A percentile compares a stretch with the other conserved stretches of the same genome.
Evolutionary conservation across 2,797 vertebrate species (phyloP).

Genomic region (Spea hammondii): DNA sequence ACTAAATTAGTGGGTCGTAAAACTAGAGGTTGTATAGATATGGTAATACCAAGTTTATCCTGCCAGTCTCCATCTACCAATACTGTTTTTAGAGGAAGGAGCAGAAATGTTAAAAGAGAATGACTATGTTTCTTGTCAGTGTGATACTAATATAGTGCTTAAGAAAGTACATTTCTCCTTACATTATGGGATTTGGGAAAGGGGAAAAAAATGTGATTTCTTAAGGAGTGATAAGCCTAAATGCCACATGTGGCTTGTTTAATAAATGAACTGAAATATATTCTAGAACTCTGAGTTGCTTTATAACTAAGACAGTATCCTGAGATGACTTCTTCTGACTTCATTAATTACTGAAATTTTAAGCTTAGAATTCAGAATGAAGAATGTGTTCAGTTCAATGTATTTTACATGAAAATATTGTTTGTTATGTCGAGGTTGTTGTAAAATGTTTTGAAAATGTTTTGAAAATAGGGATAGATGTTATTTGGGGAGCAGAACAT

Average conservation of each 20-base stretch:
- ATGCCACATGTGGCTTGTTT: not conserved
- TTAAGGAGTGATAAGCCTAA: not conserved
- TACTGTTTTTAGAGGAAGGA: not conserved
- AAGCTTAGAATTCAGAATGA: too few relatives aligned
- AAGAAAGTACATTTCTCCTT: not conserved
- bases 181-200: not conserved
- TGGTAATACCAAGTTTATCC: too few relatives aligned
- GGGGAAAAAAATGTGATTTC: not conserved
- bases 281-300: not conserved
- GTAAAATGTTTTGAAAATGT: too few relatives aligned
- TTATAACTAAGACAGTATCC: not conserved
- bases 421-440: too few relatives aligned
- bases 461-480: too few relatives aligned
- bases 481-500: too few relatives aligned
- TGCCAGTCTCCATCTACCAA: not conserved
- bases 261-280: not conserved
- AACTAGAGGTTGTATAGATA: too few relatives aligned
- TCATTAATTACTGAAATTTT: not conserved
- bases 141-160: not conserved
- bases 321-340: not conserved
- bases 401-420: too few relatives aligned
- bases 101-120: constrained; percentile 2
- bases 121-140: not conserved
- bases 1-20: too few relatives aligned
- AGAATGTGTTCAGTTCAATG: too few relatives aligned